Evolutionary conservation across 1,140 invertebrate genomes (phyloP).

Genomic region (Hypsibius dujardini): DNA sequence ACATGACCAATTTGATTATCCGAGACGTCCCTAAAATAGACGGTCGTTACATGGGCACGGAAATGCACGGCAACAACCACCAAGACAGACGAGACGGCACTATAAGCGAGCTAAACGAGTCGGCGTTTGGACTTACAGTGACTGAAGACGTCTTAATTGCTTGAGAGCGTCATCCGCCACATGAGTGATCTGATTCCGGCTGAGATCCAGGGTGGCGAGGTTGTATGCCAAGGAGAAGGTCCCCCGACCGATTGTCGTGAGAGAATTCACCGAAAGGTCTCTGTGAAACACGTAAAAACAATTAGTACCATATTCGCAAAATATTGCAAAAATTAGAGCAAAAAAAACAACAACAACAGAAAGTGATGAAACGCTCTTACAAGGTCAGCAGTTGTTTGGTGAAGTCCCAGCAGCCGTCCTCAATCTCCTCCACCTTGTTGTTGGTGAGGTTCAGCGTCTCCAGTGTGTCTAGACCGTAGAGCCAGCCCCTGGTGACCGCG

Average conservation of each 20-base stretch:
- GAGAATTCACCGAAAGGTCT: background rate
- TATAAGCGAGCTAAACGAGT: background rate
- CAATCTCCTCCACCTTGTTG: background rate
- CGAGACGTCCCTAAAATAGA: background rate
- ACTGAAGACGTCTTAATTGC: background rate
- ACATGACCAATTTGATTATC: background rate
- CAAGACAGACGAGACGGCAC: background rate
- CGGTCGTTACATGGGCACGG: background rate
- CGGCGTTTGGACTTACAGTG: background rate
- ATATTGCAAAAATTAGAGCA: background rate
- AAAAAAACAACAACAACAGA: no score
- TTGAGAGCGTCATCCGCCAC: background rate
- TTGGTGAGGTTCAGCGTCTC: background rate
- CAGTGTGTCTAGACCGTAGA: background rate
- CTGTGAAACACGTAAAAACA: background rate
- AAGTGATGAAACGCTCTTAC: no score
- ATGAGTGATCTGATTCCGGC: background rate
- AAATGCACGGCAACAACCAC: background rate
- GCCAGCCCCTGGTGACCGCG: background rate
- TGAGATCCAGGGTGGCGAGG: background rate
- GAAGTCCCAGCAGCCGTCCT: background rate
- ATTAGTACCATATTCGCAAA: background rate
- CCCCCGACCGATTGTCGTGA: background rate
- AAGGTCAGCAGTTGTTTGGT: background rate
- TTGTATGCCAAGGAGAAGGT: background rate